A percentile compares a stretch with the other conserved stretches of the same genome.
Conservation (phyloP, 37 sponge, comb jelly and placozoan species). For the Amphimedon queenslandica region DNA sequence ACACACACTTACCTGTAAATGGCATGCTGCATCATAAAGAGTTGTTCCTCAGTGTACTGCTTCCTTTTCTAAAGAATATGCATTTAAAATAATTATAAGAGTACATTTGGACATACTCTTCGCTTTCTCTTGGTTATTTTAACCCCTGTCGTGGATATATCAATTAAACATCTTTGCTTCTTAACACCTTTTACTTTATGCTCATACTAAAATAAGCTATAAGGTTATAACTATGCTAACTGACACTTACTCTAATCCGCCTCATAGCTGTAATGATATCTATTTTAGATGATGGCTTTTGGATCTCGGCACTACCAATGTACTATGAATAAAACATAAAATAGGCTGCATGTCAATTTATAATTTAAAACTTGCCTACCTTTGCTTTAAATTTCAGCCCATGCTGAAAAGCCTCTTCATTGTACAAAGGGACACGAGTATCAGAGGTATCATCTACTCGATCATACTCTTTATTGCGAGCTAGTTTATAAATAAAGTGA, state of each 20-base stretch:
- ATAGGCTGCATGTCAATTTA: not conserved
- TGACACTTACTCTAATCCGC: slow-evolving; percentile 83
- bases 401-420: slow-evolving; percentile 88
- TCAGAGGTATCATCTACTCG: slow-evolving; percentile 81
- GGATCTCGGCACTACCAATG: slow-evolving; percentile 92
- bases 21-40: slow-evolving; percentile 90
- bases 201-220: slow-evolving; percentile 72
- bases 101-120: slow-evolving; percentile 70
- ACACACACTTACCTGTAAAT: slow-evolving; percentile 61
- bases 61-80: slow-evolving; percentile 52
- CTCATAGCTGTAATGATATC: slow-evolving; percentile 98
- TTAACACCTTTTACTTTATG: slow-evolving; percentile 85
- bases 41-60: slow-evolving; percentile 58
- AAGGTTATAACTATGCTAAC: not conserved
- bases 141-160: slow-evolving; percentile 79
- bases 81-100: not conserved
- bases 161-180: slow-evolving; percentile 65
- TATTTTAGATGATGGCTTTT: slow-evolving; percentile 76
- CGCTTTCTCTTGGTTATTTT: slow-evolving; percentile 82
- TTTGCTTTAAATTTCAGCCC: slow-evolving; percentile 88
- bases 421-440: slow-evolving; percentile 85
- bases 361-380: slow-evolving; percentile 29
- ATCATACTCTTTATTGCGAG: slow-evolving; percentile 51
- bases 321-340: slow-evolving; percentile 44
- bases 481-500: not conserved